Evolutionary conservation across 2,797 vertebrate species (phyloP), one percentile per base, ranked within the genome.

Genomic region (Eulemur mongoz): DNA sequence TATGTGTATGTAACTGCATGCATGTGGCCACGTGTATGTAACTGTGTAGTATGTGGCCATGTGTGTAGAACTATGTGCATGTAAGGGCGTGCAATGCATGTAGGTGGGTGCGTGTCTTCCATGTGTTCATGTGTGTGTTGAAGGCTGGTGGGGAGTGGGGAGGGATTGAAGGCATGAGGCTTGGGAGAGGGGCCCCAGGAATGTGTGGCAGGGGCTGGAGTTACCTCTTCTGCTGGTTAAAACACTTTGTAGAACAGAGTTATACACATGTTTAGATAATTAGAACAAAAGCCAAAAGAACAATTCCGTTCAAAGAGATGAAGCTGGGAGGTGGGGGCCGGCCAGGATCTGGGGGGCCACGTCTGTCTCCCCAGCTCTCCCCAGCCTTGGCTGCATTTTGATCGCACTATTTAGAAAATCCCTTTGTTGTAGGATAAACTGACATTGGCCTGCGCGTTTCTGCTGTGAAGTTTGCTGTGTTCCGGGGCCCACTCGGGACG

Each of bases 391-490:
- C 18, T 81, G 95, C 27, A 5, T 96, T 97, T 87, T 97, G 95
- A 96, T 97, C 27, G 17, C 54, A 57, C 85, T 97, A 23, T 86
- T 96, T 87, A 97, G 97, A 93, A 88, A 96, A 82, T 94, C 93
- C 84, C 93, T 98, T 82, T 32, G 30, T 87, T 98, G 98, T 97
- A 72, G 87, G 93, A 97, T 98, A 97, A 97, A 92, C 94, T 95
- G 93, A 92, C 98, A 95, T 92, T 94, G 93, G 98, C 75, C 90
- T 61, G 48, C 5, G 32, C 92, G 20, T 98, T 97, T 98, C 97
- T 97, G 93, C 97, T 97, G 97, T 97, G 94, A 95, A 96, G 96
- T 97, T 98, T 86, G 95, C 95, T 93, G 82, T 91, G 89, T 98
- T 97, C 97, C 80, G 84, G 81, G 93, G 95, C 81, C 95, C 97